These are phyloP conservation scores for Pristionchus entomophagus DNA, from an alignment of 2,888 invertebrate species.

Conservation along the genomic window DNA sequence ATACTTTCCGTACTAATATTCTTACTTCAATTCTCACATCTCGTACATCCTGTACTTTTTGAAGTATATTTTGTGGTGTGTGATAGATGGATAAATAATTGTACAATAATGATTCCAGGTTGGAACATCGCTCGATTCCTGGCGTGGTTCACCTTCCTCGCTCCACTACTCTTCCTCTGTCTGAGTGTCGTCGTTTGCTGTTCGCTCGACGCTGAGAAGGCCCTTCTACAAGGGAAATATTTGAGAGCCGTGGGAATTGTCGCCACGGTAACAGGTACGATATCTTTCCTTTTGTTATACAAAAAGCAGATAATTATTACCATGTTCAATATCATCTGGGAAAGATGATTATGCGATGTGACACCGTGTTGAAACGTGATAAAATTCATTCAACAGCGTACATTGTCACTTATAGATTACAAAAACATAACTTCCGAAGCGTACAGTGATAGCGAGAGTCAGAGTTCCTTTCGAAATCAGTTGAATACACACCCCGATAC, in stretches of 20 bases:
- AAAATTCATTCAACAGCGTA: no score
- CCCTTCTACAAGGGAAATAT: conserved; percentile 30
- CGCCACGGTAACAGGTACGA: neutral
- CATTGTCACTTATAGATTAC: neutral
- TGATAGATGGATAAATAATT: neutral
- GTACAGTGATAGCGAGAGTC: neutral
- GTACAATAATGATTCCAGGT: conserved; percentile 20
- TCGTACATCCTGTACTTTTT: no score
- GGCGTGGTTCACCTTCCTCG: neutral
- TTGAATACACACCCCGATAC: neutral
- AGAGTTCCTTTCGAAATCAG: neutral
- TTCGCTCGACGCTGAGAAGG: conserved; percentile 32
- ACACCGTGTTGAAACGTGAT: no score
- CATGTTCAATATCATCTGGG: no score
- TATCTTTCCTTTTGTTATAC: neutral
- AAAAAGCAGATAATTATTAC: no score
- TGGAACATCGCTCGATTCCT: conserved; percentile 9
- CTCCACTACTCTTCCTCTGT: conserved; percentile 27
- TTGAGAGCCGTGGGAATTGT: neutral
- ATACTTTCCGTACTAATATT: neutral
- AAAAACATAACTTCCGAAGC: no score
- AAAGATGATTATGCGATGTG: no score
- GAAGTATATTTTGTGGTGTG: neutral
- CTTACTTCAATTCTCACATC: neutral
- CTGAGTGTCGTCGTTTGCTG: conserved; percentile 39